These are phyloP conservation scores for Drosophila mimetica DNA, from an alignment of 2,888 invertebrate genomes.

Conservation along the genomic window DNA sequence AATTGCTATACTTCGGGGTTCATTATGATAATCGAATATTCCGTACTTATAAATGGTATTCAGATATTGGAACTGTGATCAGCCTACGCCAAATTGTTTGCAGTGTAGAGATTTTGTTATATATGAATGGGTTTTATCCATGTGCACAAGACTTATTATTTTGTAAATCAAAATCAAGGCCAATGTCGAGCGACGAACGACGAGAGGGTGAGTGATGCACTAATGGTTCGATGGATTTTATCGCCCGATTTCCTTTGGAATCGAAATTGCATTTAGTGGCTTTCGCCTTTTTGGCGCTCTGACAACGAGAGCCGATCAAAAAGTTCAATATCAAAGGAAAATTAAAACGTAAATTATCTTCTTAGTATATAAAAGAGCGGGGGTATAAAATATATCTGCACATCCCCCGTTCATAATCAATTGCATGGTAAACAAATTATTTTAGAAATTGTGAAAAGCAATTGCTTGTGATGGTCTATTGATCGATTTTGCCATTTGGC, in stretches of 20 bases:
- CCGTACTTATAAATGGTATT: slow-evolving; percentile 20
- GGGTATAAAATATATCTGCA: neutral
- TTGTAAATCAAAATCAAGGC: slow-evolving; percentile 72
- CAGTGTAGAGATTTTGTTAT: neutral
- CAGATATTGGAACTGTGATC: slow-evolving; percentile 30
- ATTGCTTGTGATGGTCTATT: slow-evolving; percentile 49
- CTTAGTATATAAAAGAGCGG: neutral
- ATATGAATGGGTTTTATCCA: slow-evolving; percentile 29
- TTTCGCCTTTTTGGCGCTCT: slow-evolving; percentile 53
- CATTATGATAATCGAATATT: slow-evolving; percentile 49
- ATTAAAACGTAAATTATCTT: neutral
- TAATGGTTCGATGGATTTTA: slow-evolving; percentile 63
- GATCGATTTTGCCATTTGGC: slow-evolving; percentile 15
- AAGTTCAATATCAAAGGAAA: slow-evolving; percentile 16
- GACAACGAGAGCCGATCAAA: slow-evolving; percentile 39
- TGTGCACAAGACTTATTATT: slow-evolving; percentile 30
- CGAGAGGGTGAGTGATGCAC: slow-evolving; percentile 26
- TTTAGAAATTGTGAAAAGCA: slow-evolving; percentile 36
- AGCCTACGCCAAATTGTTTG: slow-evolving; percentile 15
- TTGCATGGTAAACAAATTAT: slow-evolving; percentile 25
- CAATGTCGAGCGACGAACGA: slow-evolving; percentile 47
- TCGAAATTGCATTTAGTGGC: slow-evolving; percentile 55
- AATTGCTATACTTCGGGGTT: slow-evolving; percentile 6
- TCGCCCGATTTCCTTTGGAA: slow-evolving; percentile 61
- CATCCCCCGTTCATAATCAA: neutral